These are phyloP conservation scores for Dryobota labecula DNA, from an alignment of 2,888 invertebrate species.

Conservation along the genomic window DNA sequence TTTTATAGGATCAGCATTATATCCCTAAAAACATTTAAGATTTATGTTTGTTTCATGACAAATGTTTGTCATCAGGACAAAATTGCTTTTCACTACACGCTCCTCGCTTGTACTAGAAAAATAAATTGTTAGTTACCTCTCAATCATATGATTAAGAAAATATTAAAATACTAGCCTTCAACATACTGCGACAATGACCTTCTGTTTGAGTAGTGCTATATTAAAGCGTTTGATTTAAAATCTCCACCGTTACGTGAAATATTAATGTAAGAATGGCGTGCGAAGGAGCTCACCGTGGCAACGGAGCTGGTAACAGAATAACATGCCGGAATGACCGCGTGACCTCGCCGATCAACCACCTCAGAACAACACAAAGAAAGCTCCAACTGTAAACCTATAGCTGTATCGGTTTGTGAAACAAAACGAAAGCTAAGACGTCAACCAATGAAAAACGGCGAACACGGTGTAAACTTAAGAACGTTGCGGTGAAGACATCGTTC, in stretches of 20 bases:
- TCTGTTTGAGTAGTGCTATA: slow-evolving; percentile 25
- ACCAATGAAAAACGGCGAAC: slow-evolving; percentile 11
- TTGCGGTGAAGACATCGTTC: slow-evolving; percentile 10
- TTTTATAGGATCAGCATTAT: not conserved
- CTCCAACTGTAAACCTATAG: slow-evolving; percentile 25
- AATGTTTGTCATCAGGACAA: not conserved
- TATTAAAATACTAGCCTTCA: slow-evolving; percentile 23
- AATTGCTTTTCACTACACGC: not conserved
- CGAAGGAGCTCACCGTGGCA: slow-evolving; percentile 67
- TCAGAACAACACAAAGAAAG: slow-evolving; percentile 51
- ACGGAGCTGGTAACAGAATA: slow-evolving; percentile 68
- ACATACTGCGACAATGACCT: slow-evolving; percentile 56
- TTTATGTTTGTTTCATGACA: not conserved
- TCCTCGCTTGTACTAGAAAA: not conserved
- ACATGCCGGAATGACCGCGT: slow-evolving; percentile 73
- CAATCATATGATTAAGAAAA: not conserved
- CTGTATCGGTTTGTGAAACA: slow-evolving; percentile 18
- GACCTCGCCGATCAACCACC: slow-evolving; percentile 74
- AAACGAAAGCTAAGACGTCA: slow-evolving; percentile 21
- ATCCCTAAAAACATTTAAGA: not conserved
- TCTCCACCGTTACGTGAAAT: slow-evolving; percentile 54
- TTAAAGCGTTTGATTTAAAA: slow-evolving; percentile 57
- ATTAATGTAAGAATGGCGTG: slow-evolving; percentile 66
- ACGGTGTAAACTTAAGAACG: not conserved
- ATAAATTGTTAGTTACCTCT: not conserved